Percentiles rank a stretch among this genome's conserved stretches.
Evolutionary conservation across 2,888 invertebrate genomes (phyloP).

Genomic region (Furcula furcula): DNA sequence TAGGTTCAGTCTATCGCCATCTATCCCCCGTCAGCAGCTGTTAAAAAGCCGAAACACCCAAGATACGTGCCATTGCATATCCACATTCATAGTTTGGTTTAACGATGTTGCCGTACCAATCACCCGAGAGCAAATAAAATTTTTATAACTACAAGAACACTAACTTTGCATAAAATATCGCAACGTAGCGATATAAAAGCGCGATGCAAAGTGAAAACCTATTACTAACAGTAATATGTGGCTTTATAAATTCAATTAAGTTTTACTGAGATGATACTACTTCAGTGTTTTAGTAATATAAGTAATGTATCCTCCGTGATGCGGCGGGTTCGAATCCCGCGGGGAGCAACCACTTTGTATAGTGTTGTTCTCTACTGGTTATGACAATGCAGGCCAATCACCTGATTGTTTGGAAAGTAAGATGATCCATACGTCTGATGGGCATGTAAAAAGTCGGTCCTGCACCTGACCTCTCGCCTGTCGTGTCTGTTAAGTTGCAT

Average conservation of each 20-base stretch:
- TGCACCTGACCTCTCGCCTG: no score
- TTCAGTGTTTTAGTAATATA: no score
- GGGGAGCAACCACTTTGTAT: background rate
- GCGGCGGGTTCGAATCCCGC: no score
- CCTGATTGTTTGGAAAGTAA: no score
- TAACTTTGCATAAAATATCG: slow-evolving; percentile 13
- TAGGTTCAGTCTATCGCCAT: slow-evolving; percentile 3
- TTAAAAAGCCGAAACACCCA: slow-evolving; percentile 41
- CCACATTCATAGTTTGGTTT: slow-evolving; percentile 38
- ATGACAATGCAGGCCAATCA: no score
- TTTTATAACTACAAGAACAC: slow-evolving; percentile 28
- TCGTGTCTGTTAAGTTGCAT: no score
- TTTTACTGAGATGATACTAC: no score
- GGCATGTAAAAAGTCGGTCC: no score
- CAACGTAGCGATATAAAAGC: slow-evolving; percentile 12
- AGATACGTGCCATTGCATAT: slow-evolving; percentile 57
- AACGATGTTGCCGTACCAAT: slow-evolving; percentile 46
- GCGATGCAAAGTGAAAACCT: slow-evolving; percentile 11
- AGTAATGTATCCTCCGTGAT: no score
- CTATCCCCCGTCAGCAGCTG: slow-evolving; percentile 31
- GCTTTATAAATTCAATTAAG: no score
- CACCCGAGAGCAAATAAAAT: slow-evolving; percentile 49
- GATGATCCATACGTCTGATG: no score
- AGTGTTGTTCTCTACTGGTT: slow-evolving; percentile 5
- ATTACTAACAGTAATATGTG: slow-evolving; percentile 13